Evolutionary conservation across 1,140 invertebrate genomes (phyloP).

Genomic region (Cotesia typhae): DNA sequence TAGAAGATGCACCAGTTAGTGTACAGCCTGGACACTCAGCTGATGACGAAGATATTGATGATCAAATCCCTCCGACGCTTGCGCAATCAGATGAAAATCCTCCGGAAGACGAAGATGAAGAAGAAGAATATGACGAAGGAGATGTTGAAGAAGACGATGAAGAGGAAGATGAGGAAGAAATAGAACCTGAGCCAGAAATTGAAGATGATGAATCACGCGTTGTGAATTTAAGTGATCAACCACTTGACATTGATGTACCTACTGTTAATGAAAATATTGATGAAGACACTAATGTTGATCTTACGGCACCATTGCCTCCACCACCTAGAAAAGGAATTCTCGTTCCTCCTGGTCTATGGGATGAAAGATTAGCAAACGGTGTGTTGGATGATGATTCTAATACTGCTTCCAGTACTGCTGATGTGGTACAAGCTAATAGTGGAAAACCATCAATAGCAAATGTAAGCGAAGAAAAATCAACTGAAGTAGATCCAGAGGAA

Average conservation of each 20-base stretch:
- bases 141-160: slow-evolving; percentile 43
- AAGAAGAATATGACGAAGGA: slow-evolving; percentile 45
- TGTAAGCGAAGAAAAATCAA: slow-evolving; percentile 19
- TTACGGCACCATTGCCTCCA: slow-evolving; percentile 3
- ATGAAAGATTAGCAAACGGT: slow-evolving; percentile 39
- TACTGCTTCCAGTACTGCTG: slow-evolving; percentile 20
- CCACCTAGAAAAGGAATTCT: slow-evolving; percentile 32
- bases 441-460: slow-evolving; percentile 12
- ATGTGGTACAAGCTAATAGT: not conserved
- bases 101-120: slow-evolving; percentile 41
- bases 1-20: not conserved
- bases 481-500: slow-evolving; percentile 39
- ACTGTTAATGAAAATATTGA: not conserved
- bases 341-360: slow-evolving; percentile 23
- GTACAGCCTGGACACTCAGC: slow-evolving; percentile 28
- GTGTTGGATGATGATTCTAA: slow-evolving; percentile 45
- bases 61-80: slow-evolving; percentile 31
- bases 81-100: slow-evolving; percentile 43
- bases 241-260: not conserved
- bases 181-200: slow-evolving; percentile 37
- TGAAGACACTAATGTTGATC: not conserved
- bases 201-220: slow-evolving; percentile 28
- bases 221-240: slow-evolving; percentile 3
- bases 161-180: slow-evolving; percentile 47
- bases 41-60: slow-evolving; percentile 45